Percentiles rank a stretch among this genome's conserved stretches.
These are phyloP conservation scores for Ranitomeya imitator DNA, from an alignment of 2,113 vertebrate species.

Conservation along the genomic window DNA sequence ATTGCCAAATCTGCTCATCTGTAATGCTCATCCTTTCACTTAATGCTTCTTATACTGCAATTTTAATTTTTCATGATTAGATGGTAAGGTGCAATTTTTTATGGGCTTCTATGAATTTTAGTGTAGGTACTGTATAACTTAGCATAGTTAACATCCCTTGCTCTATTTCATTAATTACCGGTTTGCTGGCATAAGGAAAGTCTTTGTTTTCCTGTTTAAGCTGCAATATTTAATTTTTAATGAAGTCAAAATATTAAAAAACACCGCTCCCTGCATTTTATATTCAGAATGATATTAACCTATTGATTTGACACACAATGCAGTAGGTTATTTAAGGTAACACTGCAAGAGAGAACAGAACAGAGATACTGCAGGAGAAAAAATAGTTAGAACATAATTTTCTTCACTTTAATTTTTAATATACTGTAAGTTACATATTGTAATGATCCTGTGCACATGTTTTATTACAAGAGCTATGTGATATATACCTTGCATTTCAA, in stretches of 20 bases:
- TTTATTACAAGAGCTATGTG: no score
- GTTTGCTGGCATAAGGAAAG: neutral
- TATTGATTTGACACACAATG: conserved; percentile 29
- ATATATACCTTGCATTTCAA: no score
- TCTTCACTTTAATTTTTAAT: no score
- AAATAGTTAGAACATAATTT: neutral
- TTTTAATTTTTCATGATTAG: no score
- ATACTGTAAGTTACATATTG: no score
- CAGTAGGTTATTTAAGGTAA: conserved; percentile 18
- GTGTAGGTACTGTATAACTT: neutral
- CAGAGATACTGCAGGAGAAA: no score
- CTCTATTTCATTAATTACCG: neutral
- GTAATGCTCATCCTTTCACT: no score
- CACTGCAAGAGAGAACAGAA: neutral
- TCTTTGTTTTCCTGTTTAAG: neutral
- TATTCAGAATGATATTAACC: neutral
- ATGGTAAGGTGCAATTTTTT: no score
- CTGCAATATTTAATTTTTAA: neutral
- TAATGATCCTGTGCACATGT: no score
- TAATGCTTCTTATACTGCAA: no score
- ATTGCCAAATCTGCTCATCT: no score
- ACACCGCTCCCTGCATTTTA: neutral
- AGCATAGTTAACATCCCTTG: neutral
- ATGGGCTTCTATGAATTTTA: no score
- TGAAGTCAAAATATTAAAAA: conserved; percentile 25